A percentile compares a stretch with the other conserved stretches of the same genome.
These are phyloP conservation scores for Cybosia mesomella DNA, from an alignment of 2,888 invertebrate genomes.

Conservation along the genomic window DNA sequence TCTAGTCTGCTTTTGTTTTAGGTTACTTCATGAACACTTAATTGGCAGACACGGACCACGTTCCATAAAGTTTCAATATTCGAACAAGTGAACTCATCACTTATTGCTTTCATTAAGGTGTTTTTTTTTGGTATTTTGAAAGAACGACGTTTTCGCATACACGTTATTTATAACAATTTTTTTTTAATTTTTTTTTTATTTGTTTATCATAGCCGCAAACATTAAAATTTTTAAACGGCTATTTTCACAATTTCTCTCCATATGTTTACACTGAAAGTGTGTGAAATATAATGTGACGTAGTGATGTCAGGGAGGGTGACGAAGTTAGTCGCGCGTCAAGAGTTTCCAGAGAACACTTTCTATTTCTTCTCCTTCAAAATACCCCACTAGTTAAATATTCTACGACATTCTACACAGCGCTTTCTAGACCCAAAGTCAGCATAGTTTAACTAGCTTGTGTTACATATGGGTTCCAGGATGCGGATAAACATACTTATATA, in stretches of 20 bases:
- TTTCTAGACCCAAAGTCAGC: too few relatives aligned
- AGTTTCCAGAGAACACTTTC: slow-evolving; percentile 32
- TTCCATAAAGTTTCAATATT: background rate
- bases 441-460: too few relatives aligned
- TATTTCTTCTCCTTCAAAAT: slow-evolving; percentile 23
- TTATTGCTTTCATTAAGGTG: background rate
- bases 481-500: too few relatives aligned
- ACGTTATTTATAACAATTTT: too few relatives aligned
- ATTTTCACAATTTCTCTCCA: slow-evolving; percentile 1
- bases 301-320: slow-evolving; percentile 50
- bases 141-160: too few relatives aligned
- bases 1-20: slow-evolving; percentile 1
- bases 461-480: too few relatives aligned
- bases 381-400: slow-evolving; percentile 4
- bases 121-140: too few relatives aligned
- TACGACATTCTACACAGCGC: too few relatives aligned
- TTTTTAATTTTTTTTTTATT: too few relatives aligned
- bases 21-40: background rate
- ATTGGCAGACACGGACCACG: background rate
- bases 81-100: background rate
- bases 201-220: too few relatives aligned
- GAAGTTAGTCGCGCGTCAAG: slow-evolving; percentile 53
- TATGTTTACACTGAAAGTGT: slow-evolving; percentile 26
- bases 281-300: slow-evolving; percentile 50
- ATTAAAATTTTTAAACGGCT: background rate